These are phyloP conservation scores for Setipinna tenuifilis DNA, from an alignment of 2,797 vertebrate genomes.

Conservation along the genomic window DNA sequence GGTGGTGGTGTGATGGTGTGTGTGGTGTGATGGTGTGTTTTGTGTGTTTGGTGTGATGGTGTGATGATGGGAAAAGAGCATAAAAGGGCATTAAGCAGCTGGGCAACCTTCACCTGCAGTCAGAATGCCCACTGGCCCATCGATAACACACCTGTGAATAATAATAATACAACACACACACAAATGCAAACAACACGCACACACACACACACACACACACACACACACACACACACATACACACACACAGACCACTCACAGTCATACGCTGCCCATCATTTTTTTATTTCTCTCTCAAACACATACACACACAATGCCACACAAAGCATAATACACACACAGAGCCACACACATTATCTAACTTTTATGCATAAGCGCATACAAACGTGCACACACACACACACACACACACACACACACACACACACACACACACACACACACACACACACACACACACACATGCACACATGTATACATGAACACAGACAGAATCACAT, in stretches of 20 bases:
- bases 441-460: background rate
- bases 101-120: constrained; percentile 40
- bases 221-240: background rate
- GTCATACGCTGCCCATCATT: background rate
- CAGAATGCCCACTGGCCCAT: background rate
- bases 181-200: background rate
- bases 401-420: background rate
- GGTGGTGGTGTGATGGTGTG: too few species aligned
- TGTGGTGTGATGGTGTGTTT: too few species aligned
- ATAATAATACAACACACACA: background rate
- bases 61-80: too few species aligned
- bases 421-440: background rate
- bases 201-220: background rate
- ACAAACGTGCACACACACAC: background rate
- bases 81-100: constrained; percentile 36
- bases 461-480: background rate
- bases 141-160: constrained; percentile 21
- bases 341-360: background rate
- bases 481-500: background rate
- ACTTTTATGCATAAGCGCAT: background rate
- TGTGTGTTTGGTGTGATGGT: background rate
- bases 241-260: too few species aligned
- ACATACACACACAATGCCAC: too few species aligned
- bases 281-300: background rate
- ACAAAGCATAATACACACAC: background rate